phyloP scores from a whole-genome alignment of 2,113 vertebrate genomes.

The Tympanuchus pallidicinctus region DNA sequence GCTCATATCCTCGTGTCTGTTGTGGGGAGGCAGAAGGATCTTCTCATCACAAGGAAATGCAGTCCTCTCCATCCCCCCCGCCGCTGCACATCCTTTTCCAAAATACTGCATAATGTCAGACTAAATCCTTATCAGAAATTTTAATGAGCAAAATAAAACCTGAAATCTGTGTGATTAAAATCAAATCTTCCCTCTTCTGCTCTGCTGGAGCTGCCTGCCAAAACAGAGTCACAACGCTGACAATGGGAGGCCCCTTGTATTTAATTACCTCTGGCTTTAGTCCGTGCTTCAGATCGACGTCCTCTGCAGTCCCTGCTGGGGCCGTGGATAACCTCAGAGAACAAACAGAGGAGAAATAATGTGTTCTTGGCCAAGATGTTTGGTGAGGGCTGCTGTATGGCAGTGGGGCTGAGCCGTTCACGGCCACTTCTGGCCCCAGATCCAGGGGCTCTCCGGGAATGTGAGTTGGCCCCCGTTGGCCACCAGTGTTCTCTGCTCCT shows the following conservation, averaged over 20 bases:
- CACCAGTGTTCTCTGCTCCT: background rate
- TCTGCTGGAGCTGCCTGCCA: conserved; percentile 72
- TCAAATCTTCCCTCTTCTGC: conserved; percentile 81
- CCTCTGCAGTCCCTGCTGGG: conserved; percentile 56
- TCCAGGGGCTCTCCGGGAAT: background rate
- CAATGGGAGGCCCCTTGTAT: conserved; percentile 72
- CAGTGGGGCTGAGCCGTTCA: background rate
- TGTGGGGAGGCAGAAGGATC: conserved; percentile 34
- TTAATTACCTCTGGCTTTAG: conserved; percentile 78
- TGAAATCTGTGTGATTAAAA: conserved; percentile 84
- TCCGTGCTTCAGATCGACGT: conserved; percentile 19
- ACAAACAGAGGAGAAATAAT: conserved; percentile 43
- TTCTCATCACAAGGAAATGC: background rate
- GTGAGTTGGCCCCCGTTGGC: background rate
- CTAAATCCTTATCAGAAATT: conserved; percentile 83
- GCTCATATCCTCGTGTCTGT: conserved; percentile 22
- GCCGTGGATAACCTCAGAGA: conserved; percentile 40
- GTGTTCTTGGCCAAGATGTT: background rate
- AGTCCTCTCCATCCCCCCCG: conserved; percentile 13
- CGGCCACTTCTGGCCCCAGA: background rate
- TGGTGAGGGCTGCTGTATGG: background rate
- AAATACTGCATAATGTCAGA: conserved; percentile 77
- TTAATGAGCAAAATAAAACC: conserved; percentile 85
- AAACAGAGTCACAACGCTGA: conserved; percentile 45
- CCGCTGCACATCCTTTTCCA: conserved; percentile 57